Percentiles rank a stretch among this genome's conserved stretches.
These are phyloP conservation scores for Schizopygopsis malacanthus DNA, from an alignment of 2,797 vertebrate genomes.

Conservation along the genomic window DNA sequence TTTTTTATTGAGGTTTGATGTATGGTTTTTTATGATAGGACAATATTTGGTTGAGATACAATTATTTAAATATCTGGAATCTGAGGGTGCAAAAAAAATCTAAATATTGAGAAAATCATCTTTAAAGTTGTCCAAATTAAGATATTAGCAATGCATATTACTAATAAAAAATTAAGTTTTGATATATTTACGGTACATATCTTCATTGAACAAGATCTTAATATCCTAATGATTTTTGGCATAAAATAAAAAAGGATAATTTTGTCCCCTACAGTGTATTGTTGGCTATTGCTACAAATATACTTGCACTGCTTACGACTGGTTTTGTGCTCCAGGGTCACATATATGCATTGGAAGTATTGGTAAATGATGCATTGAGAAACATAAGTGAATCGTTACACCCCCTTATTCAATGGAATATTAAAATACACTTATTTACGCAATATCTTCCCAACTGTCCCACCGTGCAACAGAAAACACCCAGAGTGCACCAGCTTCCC, in stretches of 20 bases:
- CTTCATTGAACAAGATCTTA: not conserved
- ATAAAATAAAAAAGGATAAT: not conserved
- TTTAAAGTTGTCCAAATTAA: not conserved
- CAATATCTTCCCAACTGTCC: constrained; percentile 37
- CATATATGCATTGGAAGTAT: not conserved
- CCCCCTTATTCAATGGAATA: not conserved
- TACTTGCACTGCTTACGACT: too few species aligned
- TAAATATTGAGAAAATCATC: not conserved
- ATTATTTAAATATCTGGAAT: not conserved
- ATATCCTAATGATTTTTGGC: not conserved
- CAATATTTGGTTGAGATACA: not conserved
- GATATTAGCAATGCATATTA: not conserved
- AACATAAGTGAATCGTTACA: not conserved
- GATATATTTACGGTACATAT: not conserved
- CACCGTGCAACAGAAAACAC: not conserved
- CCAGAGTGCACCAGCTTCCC: not conserved
- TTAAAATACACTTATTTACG: not conserved
- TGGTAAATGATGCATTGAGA: not conserved
- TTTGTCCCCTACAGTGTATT: not conserved
- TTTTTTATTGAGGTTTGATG: not conserved
- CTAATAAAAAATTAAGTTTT: not conserved
- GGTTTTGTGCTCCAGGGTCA: not conserved
- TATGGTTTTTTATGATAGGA: not conserved
- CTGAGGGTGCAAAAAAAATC: not conserved
- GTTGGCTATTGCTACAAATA: not conserved